Conservation (phyloP, 2,888 invertebrate species). For the Tetheella fluctuosa region DNA sequence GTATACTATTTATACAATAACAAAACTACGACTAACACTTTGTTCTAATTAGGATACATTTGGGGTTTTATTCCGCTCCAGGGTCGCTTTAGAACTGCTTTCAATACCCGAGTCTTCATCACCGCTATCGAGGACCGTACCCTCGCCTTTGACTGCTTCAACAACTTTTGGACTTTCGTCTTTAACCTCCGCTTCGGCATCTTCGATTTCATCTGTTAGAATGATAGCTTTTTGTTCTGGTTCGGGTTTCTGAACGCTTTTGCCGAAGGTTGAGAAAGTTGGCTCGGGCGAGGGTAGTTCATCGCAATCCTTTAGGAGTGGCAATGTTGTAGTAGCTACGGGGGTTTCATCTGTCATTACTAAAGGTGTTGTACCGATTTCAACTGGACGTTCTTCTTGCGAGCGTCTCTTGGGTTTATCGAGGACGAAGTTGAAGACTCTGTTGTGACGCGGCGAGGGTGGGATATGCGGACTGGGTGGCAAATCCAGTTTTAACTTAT, state of each 20-base stretch:
- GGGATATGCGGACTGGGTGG: slow-evolving; percentile 81
- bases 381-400: slow-evolving; percentile 36
- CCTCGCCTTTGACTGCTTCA: slow-evolving; percentile 82
- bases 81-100: slow-evolving; percentile 84
- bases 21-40: slow-evolving; percentile 29
- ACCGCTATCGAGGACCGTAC: slow-evolving; percentile 85
- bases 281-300: slow-evolving; percentile 67
- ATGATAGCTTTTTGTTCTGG: slow-evolving; percentile 65
- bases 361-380: slow-evolving; percentile 52
- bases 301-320: slow-evolving; percentile 55
- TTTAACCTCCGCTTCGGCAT: slow-evolving; percentile 41
- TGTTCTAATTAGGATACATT: slow-evolving; percentile 58
- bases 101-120: slow-evolving; percentile 87
- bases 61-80: slow-evolving; percentile 75
- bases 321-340: slow-evolving; percentile 54
- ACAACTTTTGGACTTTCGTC: slow-evolving; percentile 55
- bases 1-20: slow-evolving; percentile 31
- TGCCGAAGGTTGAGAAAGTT: slow-evolving; percentile 85
- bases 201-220: slow-evolving; percentile 48
- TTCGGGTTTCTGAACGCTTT: slow-evolving; percentile 60
- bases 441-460: slow-evolving; percentile 68
- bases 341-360: slow-evolving; percentile 79
- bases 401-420: slow-evolving; percentile 66
- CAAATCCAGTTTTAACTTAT: slow-evolving; percentile 88
- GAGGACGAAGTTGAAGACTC: slow-evolving; percentile 75